Base-by-base conservation (phyloP, 2,888 invertebrate species). In the Rotaria socialis region DNA sequence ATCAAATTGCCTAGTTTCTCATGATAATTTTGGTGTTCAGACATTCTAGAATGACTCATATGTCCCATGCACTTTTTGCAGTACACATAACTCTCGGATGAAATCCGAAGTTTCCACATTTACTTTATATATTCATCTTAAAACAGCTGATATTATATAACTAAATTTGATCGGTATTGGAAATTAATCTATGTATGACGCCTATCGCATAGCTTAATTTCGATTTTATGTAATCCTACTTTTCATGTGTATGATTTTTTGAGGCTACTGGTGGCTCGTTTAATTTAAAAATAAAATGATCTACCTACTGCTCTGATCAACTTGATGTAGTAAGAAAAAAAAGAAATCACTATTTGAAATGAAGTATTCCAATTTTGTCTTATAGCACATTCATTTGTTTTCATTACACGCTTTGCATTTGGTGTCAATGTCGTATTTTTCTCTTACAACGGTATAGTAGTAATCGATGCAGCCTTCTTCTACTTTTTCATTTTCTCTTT, bases 361-460 rank as follows among this genome's bases (percentile, higher is more conserved):
- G 67, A 67, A 67, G 16, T 35, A 67, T 41, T 41, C 35, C 67
- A 41, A 41, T 67, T 14, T 67, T 35, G 27, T 41, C 35, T 67
- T 67, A 67, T 67, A 27, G 35, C 35, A 41, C 27, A 67, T 67
- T 67, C 67, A 67, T 67, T 67, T 67, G 67, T 67, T 67, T 67
- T 41, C 67, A 67, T 67, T 67, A 67, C 67, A 67, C 67, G 67
- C 67, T 67, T 6, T 67, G 67, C 35, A 11, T 35, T 67, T 67
- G 67, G 67, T 67, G 10, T 67, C 67, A 67, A 67, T 67, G 67
- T 41, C 67, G 24, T 14, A 6, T 41, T 67, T 67, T 67, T 41
- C 14, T 67, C 22, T 55, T 55, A 55, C 22, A 55, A 55, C 22
- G 19, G 1, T 55, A 55, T 55, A 4, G 55, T 22, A 55, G 35